A percentile compares a stretch with the other conserved stretches of the same genome.
Conservation (phyloP, 2,113 vertebrate genomes). For the Promerops cafer region DNA sequence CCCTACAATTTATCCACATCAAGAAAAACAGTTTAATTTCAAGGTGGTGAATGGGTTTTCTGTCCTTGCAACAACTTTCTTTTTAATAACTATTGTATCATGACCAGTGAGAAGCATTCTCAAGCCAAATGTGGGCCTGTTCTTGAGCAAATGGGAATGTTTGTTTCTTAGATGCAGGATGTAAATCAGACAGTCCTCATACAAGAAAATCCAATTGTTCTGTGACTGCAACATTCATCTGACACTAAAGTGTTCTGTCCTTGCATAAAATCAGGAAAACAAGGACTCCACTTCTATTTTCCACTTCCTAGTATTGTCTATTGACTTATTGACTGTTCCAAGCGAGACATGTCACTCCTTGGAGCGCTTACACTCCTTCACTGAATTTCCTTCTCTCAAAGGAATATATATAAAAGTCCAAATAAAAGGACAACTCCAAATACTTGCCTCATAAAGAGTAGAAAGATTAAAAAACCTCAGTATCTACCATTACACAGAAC, state of each 20-base stretch:
- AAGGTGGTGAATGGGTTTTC: neutral
- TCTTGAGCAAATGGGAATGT: neutral
- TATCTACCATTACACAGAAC: neutral
- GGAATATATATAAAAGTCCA: neutral
- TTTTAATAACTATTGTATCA: neutral
- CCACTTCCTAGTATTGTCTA: neutral
- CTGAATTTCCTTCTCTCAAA: neutral
- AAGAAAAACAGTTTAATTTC: neutral
- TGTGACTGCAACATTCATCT: neutral
- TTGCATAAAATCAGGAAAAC: neutral
- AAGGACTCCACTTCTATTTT: neutral
- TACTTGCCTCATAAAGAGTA: neutral
- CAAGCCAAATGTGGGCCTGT: neutral
- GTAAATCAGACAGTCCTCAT: neutral
- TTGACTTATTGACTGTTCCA: neutral
- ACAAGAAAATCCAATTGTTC: neutral
- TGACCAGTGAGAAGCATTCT: neutral
- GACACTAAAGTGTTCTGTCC: neutral
- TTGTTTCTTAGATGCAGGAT: constrained; percentile 12
- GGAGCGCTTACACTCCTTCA: neutral
- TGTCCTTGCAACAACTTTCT: neutral
- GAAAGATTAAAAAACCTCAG: neutral
- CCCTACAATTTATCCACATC: neutral
- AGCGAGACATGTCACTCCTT: neutral
- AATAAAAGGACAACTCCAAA: neutral